These are phyloP conservation scores for Crotalus viridis DNA, from an alignment of 2,113 vertebrate species.

Conservation along the genomic window DNA sequence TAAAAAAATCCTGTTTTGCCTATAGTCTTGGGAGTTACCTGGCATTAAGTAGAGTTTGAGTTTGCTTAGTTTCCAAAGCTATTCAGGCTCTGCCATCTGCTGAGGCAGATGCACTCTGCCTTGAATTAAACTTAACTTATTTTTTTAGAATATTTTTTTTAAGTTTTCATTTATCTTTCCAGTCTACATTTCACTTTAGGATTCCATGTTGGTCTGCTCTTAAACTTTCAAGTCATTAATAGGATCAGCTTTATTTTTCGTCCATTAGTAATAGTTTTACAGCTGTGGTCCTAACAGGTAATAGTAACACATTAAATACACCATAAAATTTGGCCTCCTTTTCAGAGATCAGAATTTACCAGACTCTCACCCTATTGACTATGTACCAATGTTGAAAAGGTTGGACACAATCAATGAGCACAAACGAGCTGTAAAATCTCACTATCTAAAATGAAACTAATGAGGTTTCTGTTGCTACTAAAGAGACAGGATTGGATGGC, in stretches of 20 bases:
- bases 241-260: slow-evolving; percentile 26
- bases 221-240: slow-evolving; percentile 3
- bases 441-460: slow-evolving; percentile 34
- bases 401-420: neutral
- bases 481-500: neutral
- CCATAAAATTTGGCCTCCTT: slow-evolving; percentile 23
- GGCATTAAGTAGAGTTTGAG: neutral
- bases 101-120: neutral
- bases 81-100: neutral
- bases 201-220: neutral
- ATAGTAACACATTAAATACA: slow-evolving; percentile 30
- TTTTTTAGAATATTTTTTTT: neutral
- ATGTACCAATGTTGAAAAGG: slow-evolving; percentile 5
- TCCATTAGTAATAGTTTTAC: slow-evolving; percentile 17
- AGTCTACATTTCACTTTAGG: neutral
- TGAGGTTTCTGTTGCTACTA: slow-evolving; percentile 19
- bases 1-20: neutral
- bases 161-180: neutral
- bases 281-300: slow-evolving; percentile 13
- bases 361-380: slow-evolving; percentile 14
- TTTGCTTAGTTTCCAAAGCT: neutral
- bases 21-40: neutral
- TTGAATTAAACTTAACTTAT: neutral
- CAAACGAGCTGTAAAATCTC: neutral
- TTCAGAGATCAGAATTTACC: slow-evolving; percentile 32